A percentile compares a stretch with the other conserved stretches of the same genome.
Evolutionary conservation across 1,140 invertebrate genomes (phyloP).

Genomic region (Bombus balteatus): DNA sequence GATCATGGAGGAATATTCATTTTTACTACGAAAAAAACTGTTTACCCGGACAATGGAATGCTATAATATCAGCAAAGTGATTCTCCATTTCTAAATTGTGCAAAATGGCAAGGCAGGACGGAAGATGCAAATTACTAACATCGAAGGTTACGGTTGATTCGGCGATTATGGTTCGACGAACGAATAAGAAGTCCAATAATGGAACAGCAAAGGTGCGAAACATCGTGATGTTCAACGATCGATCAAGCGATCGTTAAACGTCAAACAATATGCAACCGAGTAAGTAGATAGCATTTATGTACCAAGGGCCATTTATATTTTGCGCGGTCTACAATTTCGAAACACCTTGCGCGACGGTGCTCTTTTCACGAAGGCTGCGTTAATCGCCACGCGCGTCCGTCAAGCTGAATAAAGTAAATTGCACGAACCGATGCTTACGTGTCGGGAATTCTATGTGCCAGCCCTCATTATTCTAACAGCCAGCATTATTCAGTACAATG

Average conservation of each 20-base stretch:
- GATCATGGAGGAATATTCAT: too few relatives aligned
- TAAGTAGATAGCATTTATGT: slow-evolving; percentile 70
- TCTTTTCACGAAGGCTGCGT: slow-evolving; percentile 27
- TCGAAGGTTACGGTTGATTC: slow-evolving; percentile 58
- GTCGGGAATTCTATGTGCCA: slow-evolving; percentile 26
- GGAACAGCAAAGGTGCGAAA: slow-evolving; percentile 12
- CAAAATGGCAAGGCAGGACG: background rate
- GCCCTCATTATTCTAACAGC: slow-evolving; percentile 20
- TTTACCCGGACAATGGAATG: too few relatives aligned
- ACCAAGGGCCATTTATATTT: slow-evolving; percentile 35
- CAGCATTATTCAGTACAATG: background rate
- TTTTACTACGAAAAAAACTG: too few relatives aligned
- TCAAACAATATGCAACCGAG: slow-evolving; percentile 62
- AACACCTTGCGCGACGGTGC: slow-evolving; percentile 7
- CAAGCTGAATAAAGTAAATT: slow-evolving; percentile 48
- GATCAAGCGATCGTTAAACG: slow-evolving; percentile 17
- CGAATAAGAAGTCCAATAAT: slow-evolving; percentile 58
- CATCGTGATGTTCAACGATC: slow-evolving; percentile 70
- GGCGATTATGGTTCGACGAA: slow-evolving; percentile 70
- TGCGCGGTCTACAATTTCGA: slow-evolving; percentile 68
- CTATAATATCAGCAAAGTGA: too few relatives aligned
- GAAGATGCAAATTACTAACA: slow-evolving; percentile 51
- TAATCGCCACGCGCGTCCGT: slow-evolving; percentile 47
- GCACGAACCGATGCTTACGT: slow-evolving; percentile 37
- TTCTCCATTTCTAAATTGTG: too few relatives aligned